Conservation (phyloP, 2,888 invertebrate species). For the Amitus sp. region DNA sequence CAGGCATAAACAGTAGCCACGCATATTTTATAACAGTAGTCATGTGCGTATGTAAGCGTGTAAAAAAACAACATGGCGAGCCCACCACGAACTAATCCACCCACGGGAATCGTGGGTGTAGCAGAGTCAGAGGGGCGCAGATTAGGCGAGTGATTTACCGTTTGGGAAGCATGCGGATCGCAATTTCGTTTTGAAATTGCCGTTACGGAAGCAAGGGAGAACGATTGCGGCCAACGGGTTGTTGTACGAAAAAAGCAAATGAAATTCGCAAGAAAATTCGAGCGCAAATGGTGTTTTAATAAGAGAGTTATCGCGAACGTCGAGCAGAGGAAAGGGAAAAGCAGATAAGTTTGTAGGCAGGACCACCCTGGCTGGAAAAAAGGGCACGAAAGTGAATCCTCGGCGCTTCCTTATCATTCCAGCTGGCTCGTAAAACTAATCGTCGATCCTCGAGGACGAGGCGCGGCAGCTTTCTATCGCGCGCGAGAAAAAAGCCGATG, state of each 20-base stretch:
- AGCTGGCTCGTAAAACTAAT: slow-evolving; percentile 11
- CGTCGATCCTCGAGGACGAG: slow-evolving; percentile 19
- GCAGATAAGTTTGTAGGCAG: too few species aligned
- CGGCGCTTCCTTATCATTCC: slow-evolving; percentile 18
- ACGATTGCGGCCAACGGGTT: slow-evolving; percentile 35
- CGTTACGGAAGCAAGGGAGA: slow-evolving; percentile 40
- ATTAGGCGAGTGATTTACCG: slow-evolving; percentile 42
- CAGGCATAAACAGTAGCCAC: slow-evolving; percentile 44
- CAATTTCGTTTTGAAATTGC: slow-evolving; percentile 42
- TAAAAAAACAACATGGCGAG: slow-evolving; percentile 29
- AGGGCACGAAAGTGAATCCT: slow-evolving; percentile 22
- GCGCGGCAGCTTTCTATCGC: slow-evolving; percentile 6
- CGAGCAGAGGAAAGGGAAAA: too few species aligned
- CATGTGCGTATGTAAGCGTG: slow-evolving; percentile 4
- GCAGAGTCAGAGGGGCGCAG: slow-evolving; percentile 32
- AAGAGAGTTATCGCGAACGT: neutral
- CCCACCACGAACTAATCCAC: slow-evolving; percentile 29
- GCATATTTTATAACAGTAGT: slow-evolving; percentile 45
- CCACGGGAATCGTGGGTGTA: slow-evolving; percentile 22
- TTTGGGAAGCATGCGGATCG: slow-evolving; percentile 38
- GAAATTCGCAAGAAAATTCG: neutral
- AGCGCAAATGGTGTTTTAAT: too few species aligned
- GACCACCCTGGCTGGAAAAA: slow-evolving; percentile 4
- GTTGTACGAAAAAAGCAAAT: neutral
- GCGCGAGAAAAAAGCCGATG: slow-evolving; percentile 11